Conservation (phyloP, 2,113 vertebrate species). For the Lophochroa leadbeateri region DNA sequence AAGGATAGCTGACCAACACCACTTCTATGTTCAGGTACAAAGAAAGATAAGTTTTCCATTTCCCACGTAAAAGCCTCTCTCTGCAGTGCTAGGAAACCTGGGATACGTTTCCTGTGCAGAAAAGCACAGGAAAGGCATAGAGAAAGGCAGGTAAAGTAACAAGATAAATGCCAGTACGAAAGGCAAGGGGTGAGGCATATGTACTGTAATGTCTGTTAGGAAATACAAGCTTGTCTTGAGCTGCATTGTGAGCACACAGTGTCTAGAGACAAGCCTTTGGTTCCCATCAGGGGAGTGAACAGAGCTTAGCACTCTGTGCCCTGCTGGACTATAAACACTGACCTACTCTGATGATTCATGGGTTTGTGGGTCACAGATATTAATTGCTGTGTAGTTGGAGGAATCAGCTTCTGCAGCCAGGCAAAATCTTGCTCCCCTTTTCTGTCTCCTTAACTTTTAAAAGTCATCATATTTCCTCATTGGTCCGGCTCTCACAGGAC, state of each 20-base stretch:
- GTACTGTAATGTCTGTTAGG: not conserved
- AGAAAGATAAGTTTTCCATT: not conserved
- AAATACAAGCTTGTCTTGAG: not conserved
- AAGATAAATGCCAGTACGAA: not conserved
- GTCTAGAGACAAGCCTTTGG: not conserved
- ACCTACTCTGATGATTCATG: not conserved
- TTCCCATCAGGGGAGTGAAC: not conserved
- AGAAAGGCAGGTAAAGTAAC: not conserved
- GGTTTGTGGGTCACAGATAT: not conserved
- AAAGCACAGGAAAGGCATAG: not conserved
- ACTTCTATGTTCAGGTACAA: not conserved
- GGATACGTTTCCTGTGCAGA: not conserved
- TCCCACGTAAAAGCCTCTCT: not conserved
- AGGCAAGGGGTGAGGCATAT: not conserved
- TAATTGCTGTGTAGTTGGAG: not conserved
- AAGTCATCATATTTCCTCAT: not conserved
- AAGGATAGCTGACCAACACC: not conserved
- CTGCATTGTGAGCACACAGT: not conserved
- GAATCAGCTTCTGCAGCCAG: not conserved
- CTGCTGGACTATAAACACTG: not conserved
- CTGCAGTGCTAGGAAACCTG: not conserved
- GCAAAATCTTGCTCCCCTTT: not conserved
- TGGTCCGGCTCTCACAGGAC: not conserved
- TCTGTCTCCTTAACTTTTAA: not conserved
- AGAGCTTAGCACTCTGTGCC: not conserved